Percentiles rank a stretch among this genome's conserved stretches.
Evolutionary conservation across 2,888 invertebrate species (phyloP).

Genomic region (Tipula vernalis): DNA sequence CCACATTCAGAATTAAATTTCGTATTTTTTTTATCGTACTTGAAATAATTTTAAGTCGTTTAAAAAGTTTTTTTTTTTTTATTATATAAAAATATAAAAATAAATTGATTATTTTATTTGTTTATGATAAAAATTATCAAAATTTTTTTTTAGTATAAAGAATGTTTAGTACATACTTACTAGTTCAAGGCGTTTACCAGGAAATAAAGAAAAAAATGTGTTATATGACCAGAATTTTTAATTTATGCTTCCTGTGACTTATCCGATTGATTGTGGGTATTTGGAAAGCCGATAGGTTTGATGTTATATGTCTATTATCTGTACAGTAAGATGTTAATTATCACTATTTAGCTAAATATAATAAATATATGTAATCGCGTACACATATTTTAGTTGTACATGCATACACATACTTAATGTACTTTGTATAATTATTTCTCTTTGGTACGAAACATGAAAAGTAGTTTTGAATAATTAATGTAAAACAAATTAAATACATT

Average conservation of each 20-base stretch:
- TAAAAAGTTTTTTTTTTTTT: background rate
- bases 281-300: background rate
- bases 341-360: background rate
- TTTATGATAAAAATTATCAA: background rate
- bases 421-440: background rate
- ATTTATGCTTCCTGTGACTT: background rate
- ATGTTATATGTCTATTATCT: background rate
- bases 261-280: background rate
- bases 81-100: too few relatives aligned
- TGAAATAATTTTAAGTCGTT: background rate
- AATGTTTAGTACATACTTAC: background rate
- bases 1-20: background rate
- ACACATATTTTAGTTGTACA: too few relatives aligned
- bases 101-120: background rate
- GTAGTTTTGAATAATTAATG: background rate
- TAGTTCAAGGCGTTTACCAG: slow-evolving; percentile 4
- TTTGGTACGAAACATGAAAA: background rate
- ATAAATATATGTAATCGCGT: background rate
- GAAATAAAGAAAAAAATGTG: background rate
- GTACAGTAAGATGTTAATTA: background rate
- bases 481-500: background rate
- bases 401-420: background rate
- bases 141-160: background rate
- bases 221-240: background rate
- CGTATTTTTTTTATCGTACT: background rate